Evolutionary conservation across 30 jellyfish, hydroid and myxozoan genomes (phyloP), one percentile per base, ranked within the genome.

Genomic region (Aurelia aurita complex sp. Pacific): DNA sequence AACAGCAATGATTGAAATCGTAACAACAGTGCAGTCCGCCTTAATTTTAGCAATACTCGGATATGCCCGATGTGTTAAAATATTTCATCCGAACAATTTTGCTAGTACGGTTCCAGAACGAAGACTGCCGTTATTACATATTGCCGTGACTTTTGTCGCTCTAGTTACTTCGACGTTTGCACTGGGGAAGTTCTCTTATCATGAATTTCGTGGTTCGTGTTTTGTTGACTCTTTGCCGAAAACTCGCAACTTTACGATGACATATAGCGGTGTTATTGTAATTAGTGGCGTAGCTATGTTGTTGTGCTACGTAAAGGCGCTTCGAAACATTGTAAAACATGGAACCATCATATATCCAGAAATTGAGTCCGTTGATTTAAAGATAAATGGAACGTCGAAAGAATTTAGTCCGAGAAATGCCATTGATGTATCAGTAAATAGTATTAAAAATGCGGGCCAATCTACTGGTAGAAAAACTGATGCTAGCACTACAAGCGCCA

Each of bases 1-100:
- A 59, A 73, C 64, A 17, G 83, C 87, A 11, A 38, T 64, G 68
- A 42, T 84, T 16, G 82, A 77, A 18, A 74, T 84, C 42, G 55
- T 72, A 14, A 64, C 82, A 0, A 43, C 78, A 1, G 50, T 61
- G 0, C 93, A 84, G 16, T 2, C 76, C 1, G 29, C 67, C 15
- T 5, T 50, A 15, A 13, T 84, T 38, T 66, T 84, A 38, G 65
- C 36, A 16, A 33, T 50, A 4, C 54, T 84, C 14, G 57, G 72
- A 18, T 61, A 60, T 36, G 73, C 82, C 10, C 72, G 67, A 35
- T 71, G 53, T 42, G 16, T 14, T 53, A 69, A 42, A 16, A 65
- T 54, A 1, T 10, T 51, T 42, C 40, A 63, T 18, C 75, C 46
- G 36, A 35, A 55, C 12, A 46, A 13, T 7, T 74, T 84, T 10